Conservation (phyloP, 1,140 invertebrate genomes). For the Spodoptera frugiperda region DNA sequence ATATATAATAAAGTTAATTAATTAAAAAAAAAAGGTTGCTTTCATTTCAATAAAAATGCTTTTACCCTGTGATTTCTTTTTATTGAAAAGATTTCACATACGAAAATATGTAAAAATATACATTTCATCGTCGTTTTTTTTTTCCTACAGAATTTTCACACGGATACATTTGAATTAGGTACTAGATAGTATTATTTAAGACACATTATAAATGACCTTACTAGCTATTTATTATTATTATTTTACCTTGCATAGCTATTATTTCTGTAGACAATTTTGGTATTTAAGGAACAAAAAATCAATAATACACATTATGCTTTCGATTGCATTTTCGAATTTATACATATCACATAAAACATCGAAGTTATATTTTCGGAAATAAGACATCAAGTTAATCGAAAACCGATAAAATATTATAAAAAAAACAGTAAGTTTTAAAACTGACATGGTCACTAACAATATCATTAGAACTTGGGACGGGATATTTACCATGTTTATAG, state of each 20-base stretch:
- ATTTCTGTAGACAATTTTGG: neutral
- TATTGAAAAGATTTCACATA: conserved; percentile 59
- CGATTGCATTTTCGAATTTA: neutral
- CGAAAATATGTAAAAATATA: conserved; percentile 62
- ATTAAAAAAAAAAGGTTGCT: neutral
- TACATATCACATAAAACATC: no score
- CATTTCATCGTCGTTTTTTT: conserved; percentile 47
- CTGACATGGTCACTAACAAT: no score
- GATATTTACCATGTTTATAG: no score
- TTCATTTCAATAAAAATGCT: conserved; percentile 44
- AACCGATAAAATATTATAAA: no score
- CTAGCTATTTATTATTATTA: neutral
- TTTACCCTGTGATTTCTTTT: conserved; percentile 54
- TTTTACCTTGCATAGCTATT: neutral
- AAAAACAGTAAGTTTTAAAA: no score
- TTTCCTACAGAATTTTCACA: conserved; percentile 35
- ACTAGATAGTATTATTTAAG: neutral
- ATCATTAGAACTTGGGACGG: no score
- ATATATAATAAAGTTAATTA: conserved; percentile 46
- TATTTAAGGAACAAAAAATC: conserved; percentile 21
- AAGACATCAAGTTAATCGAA: no score
- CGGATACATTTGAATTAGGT: conserved; percentile 28
- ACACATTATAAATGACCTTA: conserved; percentile 25
- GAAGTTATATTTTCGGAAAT: no score
- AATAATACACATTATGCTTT: neutral